Conservation (phyloP, 2,888 invertebrate species). For the Opisthograptis luteolata region DNA sequence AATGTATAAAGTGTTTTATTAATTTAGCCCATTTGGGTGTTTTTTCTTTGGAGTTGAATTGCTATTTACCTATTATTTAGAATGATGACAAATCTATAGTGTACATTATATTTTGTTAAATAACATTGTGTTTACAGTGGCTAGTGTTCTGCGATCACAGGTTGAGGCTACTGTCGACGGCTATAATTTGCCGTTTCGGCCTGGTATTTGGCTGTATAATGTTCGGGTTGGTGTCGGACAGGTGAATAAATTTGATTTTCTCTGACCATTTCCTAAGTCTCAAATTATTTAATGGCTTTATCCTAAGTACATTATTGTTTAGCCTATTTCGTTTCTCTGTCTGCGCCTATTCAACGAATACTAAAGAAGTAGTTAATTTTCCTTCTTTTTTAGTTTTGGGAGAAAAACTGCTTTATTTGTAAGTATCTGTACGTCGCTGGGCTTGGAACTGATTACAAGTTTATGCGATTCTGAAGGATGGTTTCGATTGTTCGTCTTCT, state of each 20-base stretch:
- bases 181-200: conserved; percentile 69
- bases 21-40: no score
- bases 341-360: neutral
- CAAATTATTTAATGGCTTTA: no score
- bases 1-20: no score
- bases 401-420: conserved; percentile 59
- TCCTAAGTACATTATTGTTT: no score
- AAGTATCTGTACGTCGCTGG: conserved; percentile 52
- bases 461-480: conserved; percentile 71
- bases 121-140: conserved; percentile 56
- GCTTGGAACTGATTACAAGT: conserved; percentile 55
- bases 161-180: conserved; percentile 58
- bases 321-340: no score
- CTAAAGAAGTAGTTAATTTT: neutral
- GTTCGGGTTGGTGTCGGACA: conserved; percentile 69
- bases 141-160: conserved; percentile 66
- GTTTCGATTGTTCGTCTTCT: conserved; percentile 67
- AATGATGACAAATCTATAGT: no score
- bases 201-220: conserved; percentile 68
- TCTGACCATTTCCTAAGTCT: no score
- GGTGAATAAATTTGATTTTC: conserved; percentile 52
- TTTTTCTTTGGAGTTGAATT: no score
- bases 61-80: no score
- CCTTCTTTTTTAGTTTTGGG: conserved; percentile 64
- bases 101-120: no score